Percentiles rank a stretch among this genome's conserved stretches.
Conservation (phyloP, 2,888 invertebrate genomes). For the Panopea generosa region DNA sequence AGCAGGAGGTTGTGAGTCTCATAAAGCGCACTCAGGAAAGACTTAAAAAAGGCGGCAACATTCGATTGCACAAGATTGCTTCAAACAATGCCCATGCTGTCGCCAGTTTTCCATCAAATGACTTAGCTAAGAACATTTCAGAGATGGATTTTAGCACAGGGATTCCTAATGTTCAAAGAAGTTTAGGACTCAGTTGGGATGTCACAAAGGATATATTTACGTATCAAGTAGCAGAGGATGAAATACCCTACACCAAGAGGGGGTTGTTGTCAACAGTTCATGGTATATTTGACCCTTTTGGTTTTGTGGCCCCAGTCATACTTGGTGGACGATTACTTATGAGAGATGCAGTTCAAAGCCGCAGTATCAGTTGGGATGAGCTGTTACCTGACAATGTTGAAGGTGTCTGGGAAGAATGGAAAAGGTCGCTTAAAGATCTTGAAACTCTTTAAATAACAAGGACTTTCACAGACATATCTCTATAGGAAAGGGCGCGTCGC, state of each 20-base stretch:
- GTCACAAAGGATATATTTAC: slow-evolving; percentile 6
- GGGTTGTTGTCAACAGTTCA: slow-evolving; percentile 10
- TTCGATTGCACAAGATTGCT: slow-evolving; percentile 26
- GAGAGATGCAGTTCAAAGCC: no score
- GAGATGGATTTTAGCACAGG: neutral
- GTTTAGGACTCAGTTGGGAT: slow-evolving; percentile 23
- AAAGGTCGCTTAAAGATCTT: no score
- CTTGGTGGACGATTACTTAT: no score
- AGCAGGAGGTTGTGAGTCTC: no score
- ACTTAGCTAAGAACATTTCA: slow-evolving; percentile 1
- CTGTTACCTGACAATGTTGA: no score
- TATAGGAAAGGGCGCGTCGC: no score
- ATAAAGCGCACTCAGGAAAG: slow-evolving; percentile 10
- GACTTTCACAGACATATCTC: no score
- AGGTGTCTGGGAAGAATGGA: no score
- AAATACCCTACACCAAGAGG: slow-evolving; percentile 10
- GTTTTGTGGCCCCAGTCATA: no score
- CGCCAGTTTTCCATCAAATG: slow-evolving; percentile 3
- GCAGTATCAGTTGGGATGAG: no score
- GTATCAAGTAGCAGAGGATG: neutral
- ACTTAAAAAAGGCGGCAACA: slow-evolving; percentile 10
- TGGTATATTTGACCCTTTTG: no score
- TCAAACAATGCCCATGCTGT: slow-evolving; percentile 18
- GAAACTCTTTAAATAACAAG: no score
- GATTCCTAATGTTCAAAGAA: slow-evolving; percentile 11